phyloP scores from a whole-genome alignment of 2,113 vertebrate species.

The Brachirus orientalis region DNA sequence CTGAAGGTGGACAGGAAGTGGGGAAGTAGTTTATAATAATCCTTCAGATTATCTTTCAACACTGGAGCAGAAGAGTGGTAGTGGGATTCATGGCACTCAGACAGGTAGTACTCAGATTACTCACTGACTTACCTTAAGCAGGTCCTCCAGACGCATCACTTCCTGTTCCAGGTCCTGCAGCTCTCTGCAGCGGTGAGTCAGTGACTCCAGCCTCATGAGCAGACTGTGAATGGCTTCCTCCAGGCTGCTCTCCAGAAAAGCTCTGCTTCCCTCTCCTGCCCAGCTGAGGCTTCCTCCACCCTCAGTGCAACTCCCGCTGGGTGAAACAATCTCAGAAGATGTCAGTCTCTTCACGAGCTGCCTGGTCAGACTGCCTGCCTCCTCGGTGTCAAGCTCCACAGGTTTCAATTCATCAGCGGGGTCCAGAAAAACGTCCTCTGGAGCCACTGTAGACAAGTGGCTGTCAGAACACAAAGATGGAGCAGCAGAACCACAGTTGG shows the following conservation, averaged over 20 bases:
- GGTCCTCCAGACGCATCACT: conserved; percentile 92
- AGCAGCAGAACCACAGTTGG: conserved; percentile 61
- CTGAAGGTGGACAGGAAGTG: conserved; percentile 78
- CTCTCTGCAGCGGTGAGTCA: conserved; percentile 91
- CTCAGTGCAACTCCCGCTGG: conserved; percentile 27
- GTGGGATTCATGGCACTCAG: too few relatives aligned
- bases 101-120: too few relatives aligned
- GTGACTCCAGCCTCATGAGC: conserved; percentile 88
- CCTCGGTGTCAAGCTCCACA: conserved; percentile 92
- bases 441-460: conserved; percentile 60
- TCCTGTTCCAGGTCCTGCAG: conserved; percentile 95
- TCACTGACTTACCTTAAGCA: conserved; percentile 87
- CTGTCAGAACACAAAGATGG: conserved; percentile 71
- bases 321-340: conserved; percentile 82
- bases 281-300: conserved; percentile 78
- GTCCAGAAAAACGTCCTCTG: conserved; percentile 82
- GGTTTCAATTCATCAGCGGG: conserved; percentile 89
- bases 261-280: conserved; percentile 86
- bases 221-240: conserved; percentile 94
- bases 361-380: conserved; percentile 90
- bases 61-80: background rate
- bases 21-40: background rate
- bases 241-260: conserved; percentile 89
- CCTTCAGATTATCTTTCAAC: background rate
- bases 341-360: conserved; percentile 96